Conservation (phyloP, 2,797 vertebrate species). For the Pipistrellus pygmaeus region DNA sequence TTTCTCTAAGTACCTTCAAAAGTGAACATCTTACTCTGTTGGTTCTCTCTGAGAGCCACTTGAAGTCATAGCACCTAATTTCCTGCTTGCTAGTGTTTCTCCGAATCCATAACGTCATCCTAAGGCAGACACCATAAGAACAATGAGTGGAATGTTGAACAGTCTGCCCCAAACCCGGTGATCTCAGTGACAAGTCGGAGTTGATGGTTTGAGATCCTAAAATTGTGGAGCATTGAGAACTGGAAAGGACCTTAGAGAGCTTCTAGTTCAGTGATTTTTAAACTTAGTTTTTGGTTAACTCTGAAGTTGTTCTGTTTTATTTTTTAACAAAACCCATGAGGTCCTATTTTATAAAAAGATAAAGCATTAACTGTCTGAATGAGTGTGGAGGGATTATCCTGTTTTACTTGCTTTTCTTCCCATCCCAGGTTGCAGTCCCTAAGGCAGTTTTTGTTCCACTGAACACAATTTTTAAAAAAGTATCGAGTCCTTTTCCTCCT, state of each 20-base stretch:
- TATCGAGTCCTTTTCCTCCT: background rate
- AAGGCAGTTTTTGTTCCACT: background rate
- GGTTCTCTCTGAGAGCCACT: background rate
- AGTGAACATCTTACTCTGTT: background rate
- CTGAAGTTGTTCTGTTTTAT: background rate
- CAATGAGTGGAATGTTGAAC: background rate
- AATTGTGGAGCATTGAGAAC: background rate
- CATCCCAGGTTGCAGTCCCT: background rate
- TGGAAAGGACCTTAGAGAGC: background rate
- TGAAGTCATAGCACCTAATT: background rate
- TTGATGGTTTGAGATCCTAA: background rate
- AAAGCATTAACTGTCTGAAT: background rate
- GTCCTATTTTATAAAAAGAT: slow-evolving; percentile 23
- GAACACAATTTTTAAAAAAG: background rate
- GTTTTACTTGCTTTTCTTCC: background rate
- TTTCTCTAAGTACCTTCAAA: background rate
- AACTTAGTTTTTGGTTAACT: slow-evolving; percentile 16
- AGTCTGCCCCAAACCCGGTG: background rate
- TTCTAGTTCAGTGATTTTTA: background rate
- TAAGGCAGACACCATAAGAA: background rate
- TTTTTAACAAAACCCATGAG: background rate
- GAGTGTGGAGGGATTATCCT: background rate
- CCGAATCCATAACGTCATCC: background rate
- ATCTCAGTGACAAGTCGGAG: background rate
- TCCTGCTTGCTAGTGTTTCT: slow-evolving; percentile 41